Base-by-base conservation (phyloP, 2,113 vertebrate species). In the Brachyistius frenatus region DNA sequence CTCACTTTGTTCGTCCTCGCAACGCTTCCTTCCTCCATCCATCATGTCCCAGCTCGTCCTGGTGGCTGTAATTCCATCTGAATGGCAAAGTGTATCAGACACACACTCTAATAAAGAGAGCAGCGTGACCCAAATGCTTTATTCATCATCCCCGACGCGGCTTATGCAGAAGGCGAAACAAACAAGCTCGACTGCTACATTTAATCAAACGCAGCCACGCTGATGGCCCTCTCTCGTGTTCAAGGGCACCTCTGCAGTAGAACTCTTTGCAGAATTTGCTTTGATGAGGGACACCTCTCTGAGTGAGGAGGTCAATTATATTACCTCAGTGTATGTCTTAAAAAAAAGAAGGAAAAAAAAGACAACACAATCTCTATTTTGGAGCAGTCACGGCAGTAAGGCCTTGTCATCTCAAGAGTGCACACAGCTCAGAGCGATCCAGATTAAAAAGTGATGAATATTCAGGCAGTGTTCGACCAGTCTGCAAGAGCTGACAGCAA, bases 91-190 rank as follows among this genome's bases (percentile, higher is more conserved):
- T 84, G 66, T 80, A 84, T 76, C 73, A 73, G 61, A 85, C 71
- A 46, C 33, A 31, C 41, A 77, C 61, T 65, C 44, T 61, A 73
- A 77, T 78, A 73, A 77, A 52, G 58, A 71, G 74, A 74, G 44
- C 60, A 81, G 79, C 66, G 50, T 80, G 89, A 81, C 85, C 83
- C 65, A 81, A 89, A 91, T 85, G 78, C 65, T 85, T 89, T 80
- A 78, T 91, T 86, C 68, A 83, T 83, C 36, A 71, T 71, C 74
- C 62, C 74, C 39, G 13, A 60, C 57, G 82, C 6, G 5, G 57
- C 64, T 85, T 62, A 82, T 32, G 54, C 47, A 37, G 62, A 74
- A 73, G 73, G 81, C 46, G 75, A 90, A 85, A 87, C 78, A 91
- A 87, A 89, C 83, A 78, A 86, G 66, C 69, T 62, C 37, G 13